Conservation (phyloP, 2,888 invertebrate genomes). For the Yponomeuta sedellus region DNA sequence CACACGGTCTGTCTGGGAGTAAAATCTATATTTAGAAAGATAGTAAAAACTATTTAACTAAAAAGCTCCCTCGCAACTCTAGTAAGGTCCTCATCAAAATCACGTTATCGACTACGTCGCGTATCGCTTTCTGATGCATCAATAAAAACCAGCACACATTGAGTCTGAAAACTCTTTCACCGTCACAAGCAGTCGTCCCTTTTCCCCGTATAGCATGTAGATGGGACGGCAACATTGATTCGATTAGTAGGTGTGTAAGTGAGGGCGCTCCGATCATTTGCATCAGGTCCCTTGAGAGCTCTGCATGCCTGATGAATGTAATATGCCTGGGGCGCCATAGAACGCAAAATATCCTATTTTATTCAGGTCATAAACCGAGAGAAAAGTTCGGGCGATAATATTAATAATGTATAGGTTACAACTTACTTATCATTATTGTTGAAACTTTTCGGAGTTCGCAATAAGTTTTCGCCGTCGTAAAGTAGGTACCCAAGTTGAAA, state of each 20-base stretch:
- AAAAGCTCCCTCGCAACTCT: background rate
- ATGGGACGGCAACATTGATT: background rate
- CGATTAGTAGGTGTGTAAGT: background rate
- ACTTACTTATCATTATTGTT: background rate
- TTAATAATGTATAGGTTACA: background rate
- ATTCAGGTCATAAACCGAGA: background rate
- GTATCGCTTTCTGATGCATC: conserved; percentile 33
- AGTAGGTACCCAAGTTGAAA: background rate
- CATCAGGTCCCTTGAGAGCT: background rate
- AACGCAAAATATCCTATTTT: background rate
- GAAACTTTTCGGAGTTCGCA: background rate
- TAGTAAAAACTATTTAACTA: too few relatives aligned
- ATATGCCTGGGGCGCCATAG: background rate
- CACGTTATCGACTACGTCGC: conserved; percentile 45
- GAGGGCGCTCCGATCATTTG: background rate
- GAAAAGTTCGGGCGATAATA: background rate
- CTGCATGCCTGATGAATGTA: background rate
- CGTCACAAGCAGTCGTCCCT: background rate
- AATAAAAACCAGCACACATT: background rate
- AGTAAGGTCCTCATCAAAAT: conserved; percentile 46
- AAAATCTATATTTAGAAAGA: too few relatives aligned
- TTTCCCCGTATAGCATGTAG: background rate
- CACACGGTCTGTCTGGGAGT: too few relatives aligned
- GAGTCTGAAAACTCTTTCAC: background rate
- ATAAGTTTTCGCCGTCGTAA: background rate